phyloP scores from a whole-genome alignment of 2,888 invertebrate species.

The Nephrotoma guestfalica region DNA sequence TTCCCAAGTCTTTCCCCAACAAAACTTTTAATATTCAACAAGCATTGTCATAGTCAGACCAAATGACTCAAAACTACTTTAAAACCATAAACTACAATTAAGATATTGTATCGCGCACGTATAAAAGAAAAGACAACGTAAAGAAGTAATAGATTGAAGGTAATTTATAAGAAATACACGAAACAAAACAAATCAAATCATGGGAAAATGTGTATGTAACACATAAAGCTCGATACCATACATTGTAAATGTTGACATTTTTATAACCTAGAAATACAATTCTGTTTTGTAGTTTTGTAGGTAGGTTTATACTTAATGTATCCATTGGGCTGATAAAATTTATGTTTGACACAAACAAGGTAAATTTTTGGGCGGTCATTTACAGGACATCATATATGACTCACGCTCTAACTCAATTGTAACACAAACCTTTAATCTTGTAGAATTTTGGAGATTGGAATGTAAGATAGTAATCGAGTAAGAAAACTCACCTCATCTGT shows the following conservation, averaged over 20 bases:
- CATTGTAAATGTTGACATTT: background rate
- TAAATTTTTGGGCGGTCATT: background rate
- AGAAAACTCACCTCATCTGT: background rate
- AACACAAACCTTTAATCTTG: background rate
- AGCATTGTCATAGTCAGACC: background rate
- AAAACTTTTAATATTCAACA: background rate
- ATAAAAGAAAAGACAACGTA: background rate
- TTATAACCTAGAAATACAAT: background rate
- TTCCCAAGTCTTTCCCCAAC: background rate
- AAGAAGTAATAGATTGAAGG: background rate
- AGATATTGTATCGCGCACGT: background rate
- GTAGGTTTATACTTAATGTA: background rate
- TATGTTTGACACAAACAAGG: too few relatives aligned
- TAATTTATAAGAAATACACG: background rate
- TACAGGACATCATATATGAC: background rate
- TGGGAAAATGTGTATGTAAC: background rate
- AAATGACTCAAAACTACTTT: background rate
- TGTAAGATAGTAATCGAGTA: background rate
- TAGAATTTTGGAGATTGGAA: too few relatives aligned
- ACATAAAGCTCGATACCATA: background rate
- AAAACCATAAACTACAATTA: background rate
- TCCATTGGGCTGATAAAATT: too few relatives aligned
- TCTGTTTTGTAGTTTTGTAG: background rate
- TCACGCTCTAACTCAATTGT: background rate
- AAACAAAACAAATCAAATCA: background rate